Base-by-base conservation (phyloP, 2,888 invertebrate species). In the Lithophane socia region DNA sequence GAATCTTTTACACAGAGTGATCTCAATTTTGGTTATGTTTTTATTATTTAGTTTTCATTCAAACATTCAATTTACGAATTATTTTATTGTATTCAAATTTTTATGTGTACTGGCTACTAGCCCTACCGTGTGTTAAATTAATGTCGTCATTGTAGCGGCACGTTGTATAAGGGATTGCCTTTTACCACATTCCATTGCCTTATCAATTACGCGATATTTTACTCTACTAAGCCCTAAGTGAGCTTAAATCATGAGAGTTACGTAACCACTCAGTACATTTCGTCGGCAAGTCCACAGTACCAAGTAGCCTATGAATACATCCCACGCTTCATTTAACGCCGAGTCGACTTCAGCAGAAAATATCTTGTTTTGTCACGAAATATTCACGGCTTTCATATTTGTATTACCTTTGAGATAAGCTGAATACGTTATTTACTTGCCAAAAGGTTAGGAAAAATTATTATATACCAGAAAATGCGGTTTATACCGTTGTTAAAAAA, bases 271-370 rank as follows among this genome's bases (percentile, higher is more conserved):
- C 73, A 44, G 77, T 70, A 85, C 70, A 84, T 75, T 83, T 64
- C 16, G 83, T 44, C 61, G 77, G 29, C 78, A 63, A 73, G 68
- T 82, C 69, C 56, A 12, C 73, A 67, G 74, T 29, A 60, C 76
- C 72, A 77, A 77, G 77, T 77, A 86, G 64, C 70, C 76, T 47
- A 75, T 75, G 79, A 75, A 84, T 86, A 77, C 80, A 63, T 85
- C 65, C 70, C 65, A 75, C 84, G 73, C 80, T 86, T 80, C 85
- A 85, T 85, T 86, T 73, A 83, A 77, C 84, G 61, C 24, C 49
- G 65, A 77, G 54, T 72, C 81, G 66, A 73, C 80, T 75, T 67
- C 72, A 67, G 75, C 81, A 70, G 66, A 83, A 85, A 85, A 82
- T 73, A 79, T 73, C 75, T 70, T 75, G 86, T 85, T 85, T 82